Conservation (phyloP, 2,888 invertebrate genomes). For the Agrotis clavis region DNA sequence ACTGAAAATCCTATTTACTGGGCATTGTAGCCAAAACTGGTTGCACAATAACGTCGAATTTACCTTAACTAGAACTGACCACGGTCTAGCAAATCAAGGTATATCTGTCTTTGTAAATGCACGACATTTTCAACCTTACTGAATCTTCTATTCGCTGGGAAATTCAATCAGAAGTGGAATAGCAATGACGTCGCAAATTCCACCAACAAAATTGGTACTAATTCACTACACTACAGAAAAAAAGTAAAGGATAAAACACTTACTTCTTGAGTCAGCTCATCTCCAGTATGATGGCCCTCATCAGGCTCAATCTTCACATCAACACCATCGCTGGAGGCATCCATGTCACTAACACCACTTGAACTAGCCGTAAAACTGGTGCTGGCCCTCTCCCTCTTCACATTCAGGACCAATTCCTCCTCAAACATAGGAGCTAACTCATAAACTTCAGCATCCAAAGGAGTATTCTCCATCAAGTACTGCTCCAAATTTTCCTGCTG, state of each 20-base stretch:
- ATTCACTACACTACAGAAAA: neutral
- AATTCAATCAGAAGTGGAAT: neutral
- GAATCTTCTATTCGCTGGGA: neutral
- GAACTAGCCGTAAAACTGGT: slow-evolving; percentile 89
- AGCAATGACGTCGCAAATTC: neutral
- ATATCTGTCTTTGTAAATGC: no score
- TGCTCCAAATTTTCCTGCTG: slow-evolving; percentile 85
- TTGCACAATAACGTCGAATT: no score
- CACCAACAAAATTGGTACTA: neutral
- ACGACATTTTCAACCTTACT: neutral
- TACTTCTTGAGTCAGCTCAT: slow-evolving; percentile 90
- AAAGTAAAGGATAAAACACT: slow-evolving; percentile 60
- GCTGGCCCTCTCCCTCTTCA: slow-evolving; percentile 88
- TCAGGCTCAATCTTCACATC: slow-evolving; percentile 86
- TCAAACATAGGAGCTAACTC: slow-evolving; percentile 86
- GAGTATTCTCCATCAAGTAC: slow-evolving; percentile 86
- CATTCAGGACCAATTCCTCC: slow-evolving; percentile 82
- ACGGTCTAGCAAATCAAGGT: neutral
- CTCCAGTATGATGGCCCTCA: slow-evolving; percentile 87
- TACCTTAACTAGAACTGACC: no score
- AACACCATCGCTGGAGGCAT: slow-evolving; percentile 77
- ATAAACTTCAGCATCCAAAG: slow-evolving; percentile 83
- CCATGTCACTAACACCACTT: slow-evolving; percentile 89
- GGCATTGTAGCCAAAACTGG: no score
- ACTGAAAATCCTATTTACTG: no score